A percentile compares a stretch with the other conserved stretches of the same genome.
phyloP scores from a whole-genome alignment of 2,888 invertebrate genomes.

The Sylvicola fuscatus region DNA sequence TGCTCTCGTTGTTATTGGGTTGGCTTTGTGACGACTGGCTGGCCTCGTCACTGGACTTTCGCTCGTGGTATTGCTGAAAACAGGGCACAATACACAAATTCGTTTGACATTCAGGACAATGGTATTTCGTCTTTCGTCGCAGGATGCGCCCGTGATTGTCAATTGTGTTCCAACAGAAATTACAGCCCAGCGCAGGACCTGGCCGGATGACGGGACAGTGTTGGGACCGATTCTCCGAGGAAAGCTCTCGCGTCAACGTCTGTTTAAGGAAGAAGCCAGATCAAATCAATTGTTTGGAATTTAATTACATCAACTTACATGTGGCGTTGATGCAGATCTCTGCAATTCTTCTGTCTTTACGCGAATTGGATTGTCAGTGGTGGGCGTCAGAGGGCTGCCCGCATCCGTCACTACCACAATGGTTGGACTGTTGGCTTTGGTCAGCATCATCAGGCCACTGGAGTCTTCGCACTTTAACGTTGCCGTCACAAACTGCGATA shows the following conservation, averaged over 20 bases:
- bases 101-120: conserved; percentile 75
- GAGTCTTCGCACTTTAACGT: conserved; percentile 1
- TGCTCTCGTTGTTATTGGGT: conserved; percentile 4
- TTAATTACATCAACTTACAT: conserved; percentile 20
- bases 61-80: conserved; percentile 67
- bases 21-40: conserved; percentile 1
- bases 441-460: conserved; percentile 14
- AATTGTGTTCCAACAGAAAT: conserved; percentile 81
- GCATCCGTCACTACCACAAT: conserved; percentile 18
- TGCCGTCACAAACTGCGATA: conserved; percentile 3
- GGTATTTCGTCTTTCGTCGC: conserved; percentile 71
- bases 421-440: conserved; percentile 16
- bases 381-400: background rate
- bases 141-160: conserved; percentile 64
- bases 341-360: conserved; percentile 37
- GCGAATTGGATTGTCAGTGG: conserved; percentile 14
- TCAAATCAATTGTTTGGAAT: conserved; percentile 7
- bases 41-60: conserved; percentile 20
- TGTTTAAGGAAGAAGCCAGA: conserved; percentile 7
- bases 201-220: conserved; percentile 68
- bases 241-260: conserved; percentile 22
- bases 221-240: conserved; percentile 37
- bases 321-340: conserved; percentile 38
- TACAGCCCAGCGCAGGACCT: conserved; percentile 71
- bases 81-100: conserved; percentile 79